Conservation (phyloP, 2,113 vertebrate genomes). For the Amia ocellicauda region DNA sequence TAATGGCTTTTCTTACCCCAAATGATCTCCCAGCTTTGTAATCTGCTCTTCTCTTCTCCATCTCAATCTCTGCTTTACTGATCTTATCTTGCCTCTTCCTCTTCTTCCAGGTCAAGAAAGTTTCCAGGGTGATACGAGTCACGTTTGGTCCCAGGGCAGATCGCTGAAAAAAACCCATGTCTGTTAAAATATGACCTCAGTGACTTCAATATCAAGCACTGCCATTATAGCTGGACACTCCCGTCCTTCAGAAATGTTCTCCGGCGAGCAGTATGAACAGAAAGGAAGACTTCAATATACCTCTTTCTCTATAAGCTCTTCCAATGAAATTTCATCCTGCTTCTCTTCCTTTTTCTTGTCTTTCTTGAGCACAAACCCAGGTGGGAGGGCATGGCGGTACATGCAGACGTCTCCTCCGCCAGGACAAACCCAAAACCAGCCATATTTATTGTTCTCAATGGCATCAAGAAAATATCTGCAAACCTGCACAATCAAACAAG, state of each 20-base stretch:
- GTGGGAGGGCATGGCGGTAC: slow-evolving; percentile 94
- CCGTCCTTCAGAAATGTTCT: too few species aligned
- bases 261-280: background rate
- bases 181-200: background rate
- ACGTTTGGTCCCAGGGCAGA: slow-evolving; percentile 86
- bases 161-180: slow-evolving; percentile 59
- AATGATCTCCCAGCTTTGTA: slow-evolving; percentile 92
- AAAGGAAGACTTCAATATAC: slow-evolving; percentile 48
- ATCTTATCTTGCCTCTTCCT: slow-evolving; percentile 97
- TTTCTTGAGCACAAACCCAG: slow-evolving; percentile 92
- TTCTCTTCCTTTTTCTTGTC: slow-evolving; percentile 96
- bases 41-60: slow-evolving; percentile 96
- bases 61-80: slow-evolving; percentile 80
- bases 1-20: slow-evolving; percentile 77
- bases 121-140: slow-evolving; percentile 95
- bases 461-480: slow-evolving; percentile 94
- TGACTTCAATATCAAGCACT: background rate
- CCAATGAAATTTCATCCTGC: slow-evolving; percentile 88
- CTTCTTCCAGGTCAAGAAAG: slow-evolving; percentile 97
- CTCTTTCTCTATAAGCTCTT: slow-evolving; percentile 97
- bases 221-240: background rate
- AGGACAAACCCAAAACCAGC: slow-evolving; percentile 98
- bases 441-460: slow-evolving; percentile 96
- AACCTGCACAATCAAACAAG: slow-evolving; percentile 65
- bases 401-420: slow-evolving; percentile 86